Evolutionary conservation across 2,113 vertebrate genomes (phyloP), one percentile per base, ranked within the genome.

Genomic region (Mola mola): DNA sequence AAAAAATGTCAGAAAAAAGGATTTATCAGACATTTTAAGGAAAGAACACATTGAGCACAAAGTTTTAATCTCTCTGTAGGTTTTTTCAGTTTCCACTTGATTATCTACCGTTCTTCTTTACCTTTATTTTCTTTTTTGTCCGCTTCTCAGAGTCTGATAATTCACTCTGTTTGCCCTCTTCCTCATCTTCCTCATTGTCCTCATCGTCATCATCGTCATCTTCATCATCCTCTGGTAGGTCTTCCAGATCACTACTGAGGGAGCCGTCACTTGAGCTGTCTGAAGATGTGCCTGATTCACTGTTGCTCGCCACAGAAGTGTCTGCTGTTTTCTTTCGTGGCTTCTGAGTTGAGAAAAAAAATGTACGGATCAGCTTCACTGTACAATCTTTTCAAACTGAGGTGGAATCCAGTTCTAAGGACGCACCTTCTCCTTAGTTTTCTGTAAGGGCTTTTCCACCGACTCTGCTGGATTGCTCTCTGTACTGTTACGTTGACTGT

Each of bases 201-300:
- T 94, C 93, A 0, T 93, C 92, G 1, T 92, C 90, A 0, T 93
- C 92, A 15, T 94, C 91, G 1, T 93, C 92, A 3, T 97, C 95
- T 15, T 96, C 95, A 37, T 98, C 97, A 66, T 98, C 96, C 59
- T 97, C 96, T 8, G 94, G 94, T 2, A 98, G 87, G 74, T 99
- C 97, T 70, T 99, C 97, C 0, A 97, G 94, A 74, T 99, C 96
- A 38, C 95, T 98, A 68, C 95, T 99, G 70, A 96, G 96, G 57
- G 95, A 92, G n/a, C 94, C 97, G 72, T 98, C 96, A 59, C 95
- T 98, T 15, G 96, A 96, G 57, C 94, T 96, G 85, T 98, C 96
- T 31, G 96, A 95, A 9, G 95, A 96, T 16, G 96, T 93, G 73
- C 95, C 96, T 0, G 95, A 97, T 75, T 99, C 97, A 60, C 96